phyloP scores from a whole-genome alignment of 2,113 vertebrate species.

The Coptodon rendalli region DNA sequence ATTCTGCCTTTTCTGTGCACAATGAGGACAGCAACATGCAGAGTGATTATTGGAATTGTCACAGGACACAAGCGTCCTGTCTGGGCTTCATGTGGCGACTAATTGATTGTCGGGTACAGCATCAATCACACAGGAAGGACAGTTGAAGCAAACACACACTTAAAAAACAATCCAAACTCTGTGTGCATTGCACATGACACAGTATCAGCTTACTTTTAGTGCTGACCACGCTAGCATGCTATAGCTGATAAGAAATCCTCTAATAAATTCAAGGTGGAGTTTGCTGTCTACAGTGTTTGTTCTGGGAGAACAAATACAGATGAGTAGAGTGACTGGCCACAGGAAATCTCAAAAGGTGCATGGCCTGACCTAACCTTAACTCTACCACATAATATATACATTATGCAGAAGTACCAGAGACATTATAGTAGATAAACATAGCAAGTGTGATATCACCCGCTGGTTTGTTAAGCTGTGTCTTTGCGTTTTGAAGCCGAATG shows the following conservation, averaged over 20 bases:
- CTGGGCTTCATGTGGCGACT: neutral
- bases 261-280: neutral
- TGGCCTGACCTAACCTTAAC: neutral
- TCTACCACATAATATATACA: neutral
- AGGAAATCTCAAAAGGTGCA: neutral
- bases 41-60: neutral
- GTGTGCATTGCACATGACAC: accelerated
- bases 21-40: neutral
- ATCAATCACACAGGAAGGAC: neutral
- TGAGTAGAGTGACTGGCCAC: neutral
- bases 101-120: neutral
- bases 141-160: neutral
- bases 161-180: neutral
- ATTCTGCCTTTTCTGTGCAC: neutral
- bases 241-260: neutral
- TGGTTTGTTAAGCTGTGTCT: neutral
- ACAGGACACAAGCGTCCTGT: neutral
- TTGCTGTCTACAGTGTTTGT: neutral
- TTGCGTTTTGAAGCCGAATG: neutral
- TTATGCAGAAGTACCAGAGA: neutral
- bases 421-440: neutral
- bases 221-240: neutral
- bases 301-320: neutral
- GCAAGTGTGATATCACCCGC: neutral
- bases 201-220: neutral